A percentile compares a stretch with the other conserved stretches of the same genome.
Conservation (phyloP, 2,888 invertebrate species). For the Parnassius mnemosyne region DNA sequence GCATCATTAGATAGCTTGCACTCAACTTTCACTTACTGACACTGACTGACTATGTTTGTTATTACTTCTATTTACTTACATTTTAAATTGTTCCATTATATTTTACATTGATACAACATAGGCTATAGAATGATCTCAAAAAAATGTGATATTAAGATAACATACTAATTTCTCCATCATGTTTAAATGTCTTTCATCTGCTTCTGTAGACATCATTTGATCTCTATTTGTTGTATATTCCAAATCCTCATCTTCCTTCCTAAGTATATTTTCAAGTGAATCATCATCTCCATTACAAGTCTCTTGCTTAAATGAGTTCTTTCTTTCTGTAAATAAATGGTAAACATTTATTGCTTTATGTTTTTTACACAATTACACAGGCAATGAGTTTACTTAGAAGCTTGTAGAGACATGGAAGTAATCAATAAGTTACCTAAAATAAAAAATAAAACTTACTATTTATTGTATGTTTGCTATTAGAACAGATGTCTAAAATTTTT, state of each 20-base stretch:
- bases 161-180: constrained; percentile 65
- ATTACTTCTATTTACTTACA: too few species aligned
- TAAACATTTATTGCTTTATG: too few species aligned
- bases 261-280: constrained; percentile 44
- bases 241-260: constrained; percentile 42
- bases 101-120: too few species aligned
- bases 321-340: constrained; percentile 46
- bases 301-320: constrained; percentile 51
- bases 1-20: too few species aligned
- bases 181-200: constrained; percentile 54
- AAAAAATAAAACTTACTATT: constrained; percentile 20
- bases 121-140: too few species aligned
- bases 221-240: constrained; percentile 36
- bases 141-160: constrained; percentile 4
- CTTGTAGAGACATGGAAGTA: too few species aligned
- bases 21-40: too few species aligned
- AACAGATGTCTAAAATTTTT: constrained; percentile 52
- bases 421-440: neutral
- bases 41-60: too few species aligned
- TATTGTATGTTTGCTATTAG: constrained; percentile 39
- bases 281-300: constrained; percentile 47
- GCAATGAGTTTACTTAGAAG: too few species aligned
- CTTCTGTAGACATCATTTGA: constrained; percentile 40
- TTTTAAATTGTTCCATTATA: too few species aligned
- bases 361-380: too few species aligned